Conservation (phyloP, 2,113 vertebrate species). For the Fregata magnificens region DNA sequence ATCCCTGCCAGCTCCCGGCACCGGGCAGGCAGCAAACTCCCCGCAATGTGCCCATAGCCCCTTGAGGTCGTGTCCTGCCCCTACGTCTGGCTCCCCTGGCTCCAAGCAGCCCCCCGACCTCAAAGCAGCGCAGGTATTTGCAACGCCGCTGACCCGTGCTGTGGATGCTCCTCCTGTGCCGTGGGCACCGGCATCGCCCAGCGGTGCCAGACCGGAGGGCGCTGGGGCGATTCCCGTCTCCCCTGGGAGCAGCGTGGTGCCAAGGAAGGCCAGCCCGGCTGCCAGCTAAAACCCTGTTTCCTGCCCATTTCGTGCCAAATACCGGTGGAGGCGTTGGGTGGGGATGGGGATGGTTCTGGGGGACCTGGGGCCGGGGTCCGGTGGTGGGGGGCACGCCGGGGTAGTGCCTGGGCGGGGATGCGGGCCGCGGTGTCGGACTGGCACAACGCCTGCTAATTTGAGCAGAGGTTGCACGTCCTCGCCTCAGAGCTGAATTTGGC, state of each 20-base stretch:
- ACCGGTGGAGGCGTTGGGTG: accelerated
- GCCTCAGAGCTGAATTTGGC: not conserved
- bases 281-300: not conserved
- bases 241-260: not conserved
- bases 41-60: accelerated
- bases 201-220: not conserved
- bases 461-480: not conserved
- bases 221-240: not conserved
- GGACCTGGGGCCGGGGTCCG: accelerated
- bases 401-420: not conserved
- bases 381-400: accelerated
- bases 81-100: not conserved
- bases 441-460: not conserved
- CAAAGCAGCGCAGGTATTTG: accelerated
- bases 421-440: not conserved
- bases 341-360: not conserved
- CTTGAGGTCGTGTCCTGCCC: not conserved
- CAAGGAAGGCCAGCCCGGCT: not conserved
- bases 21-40: not conserved
- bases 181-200: not conserved
- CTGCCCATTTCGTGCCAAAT: not conserved
- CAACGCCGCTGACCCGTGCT: not conserved
- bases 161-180: not conserved
- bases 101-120: not conserved
- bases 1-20: not conserved